These are phyloP conservation scores for Drosophila affinis DNA, from an alignment of 2,888 invertebrate genomes.

Conservation along the genomic window DNA sequence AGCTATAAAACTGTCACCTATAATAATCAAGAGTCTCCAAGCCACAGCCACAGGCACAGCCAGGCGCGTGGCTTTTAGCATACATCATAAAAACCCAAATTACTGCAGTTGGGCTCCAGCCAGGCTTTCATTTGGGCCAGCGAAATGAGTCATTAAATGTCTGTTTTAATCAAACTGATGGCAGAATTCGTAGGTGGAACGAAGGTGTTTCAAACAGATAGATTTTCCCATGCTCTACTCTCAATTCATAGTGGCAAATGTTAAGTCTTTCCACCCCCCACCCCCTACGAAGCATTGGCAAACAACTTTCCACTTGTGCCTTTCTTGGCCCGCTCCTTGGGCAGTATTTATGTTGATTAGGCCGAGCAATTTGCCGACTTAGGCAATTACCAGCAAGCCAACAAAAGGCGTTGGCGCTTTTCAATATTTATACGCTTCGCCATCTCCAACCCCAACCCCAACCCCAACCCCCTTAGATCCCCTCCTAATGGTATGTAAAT, in stretches of 20 bases:
- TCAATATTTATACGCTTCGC: constrained; percentile 69
- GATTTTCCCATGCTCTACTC: no score
- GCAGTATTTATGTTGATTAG: constrained; percentile 74
- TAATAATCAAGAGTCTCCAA: constrained; percentile 47
- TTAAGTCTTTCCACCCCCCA: no score
- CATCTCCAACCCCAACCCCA: neutral
- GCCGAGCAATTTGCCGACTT: constrained; percentile 72
- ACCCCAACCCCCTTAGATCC: neutral
- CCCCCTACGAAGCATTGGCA: constrained; percentile 4
- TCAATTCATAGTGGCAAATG: no score
- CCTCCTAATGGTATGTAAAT: constrained; percentile 70
- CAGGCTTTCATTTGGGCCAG: constrained; percentile 4
- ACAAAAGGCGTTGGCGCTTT: constrained; percentile 73
- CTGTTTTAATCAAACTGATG: neutral
- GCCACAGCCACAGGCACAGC: constrained; percentile 17
- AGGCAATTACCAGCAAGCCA: constrained; percentile 65
- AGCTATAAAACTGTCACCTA: constrained; percentile 82
- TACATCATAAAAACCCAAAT: constrained; percentile 24
- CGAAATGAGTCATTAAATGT: neutral
- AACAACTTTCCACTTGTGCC: constrained; percentile 9
- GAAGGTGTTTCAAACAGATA: no score
- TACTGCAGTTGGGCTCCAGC: constrained; percentile 10
- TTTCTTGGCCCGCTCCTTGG: neutral
- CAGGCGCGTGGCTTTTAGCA: constrained; percentile 57
- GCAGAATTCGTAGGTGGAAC: neutral